Percentiles rank a stretch among this genome's conserved stretches.
Evolutionary conservation across 2,888 invertebrate genomes (phyloP).

Genomic region (Zhuqinia jingwanae): DNA sequence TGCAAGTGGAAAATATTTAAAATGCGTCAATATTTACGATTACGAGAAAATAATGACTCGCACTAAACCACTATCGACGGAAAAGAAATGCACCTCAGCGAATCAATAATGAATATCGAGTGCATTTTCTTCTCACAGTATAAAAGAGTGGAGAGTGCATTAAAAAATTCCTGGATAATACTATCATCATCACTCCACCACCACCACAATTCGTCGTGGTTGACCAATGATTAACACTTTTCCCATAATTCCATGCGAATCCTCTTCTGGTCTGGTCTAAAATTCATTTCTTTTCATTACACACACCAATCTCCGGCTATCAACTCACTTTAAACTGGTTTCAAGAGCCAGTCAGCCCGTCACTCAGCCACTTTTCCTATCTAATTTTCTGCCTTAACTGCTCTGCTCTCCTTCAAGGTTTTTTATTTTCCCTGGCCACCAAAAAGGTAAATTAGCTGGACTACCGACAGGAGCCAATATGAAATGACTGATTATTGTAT

Average conservation of each 20-base stretch:
- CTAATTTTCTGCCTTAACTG: conserved; percentile 33
- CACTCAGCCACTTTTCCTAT: conserved; percentile 25
- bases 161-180: conserved; percentile 41
- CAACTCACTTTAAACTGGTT: conserved; percentile 53
- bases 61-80: not conserved
- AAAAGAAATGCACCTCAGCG: not conserved
- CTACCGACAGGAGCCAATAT: conserved; percentile 59
- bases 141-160: not conserved
- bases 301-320: no score
- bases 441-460: conserved; percentile 41
- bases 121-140: conserved; percentile 14
- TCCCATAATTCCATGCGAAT: conserved; percentile 39
- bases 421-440: conserved; percentile 45
- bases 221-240: conserved; percentile 47
- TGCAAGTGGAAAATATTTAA: not conserved
- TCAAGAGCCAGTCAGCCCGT: not conserved
- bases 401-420: not conserved
- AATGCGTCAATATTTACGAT: conserved; percentile 11
- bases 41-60: conserved; percentile 25
- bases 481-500: conserved; percentile 39
- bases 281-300: not conserved
- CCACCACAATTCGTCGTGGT: conserved; percentile 33
- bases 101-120: conserved; percentile 26
- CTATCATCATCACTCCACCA: not conserved
- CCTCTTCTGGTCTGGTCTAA: not conserved